Conservation (phyloP, 2,888 invertebrate genomes). For the Iselma pallidipennis region DNA sequence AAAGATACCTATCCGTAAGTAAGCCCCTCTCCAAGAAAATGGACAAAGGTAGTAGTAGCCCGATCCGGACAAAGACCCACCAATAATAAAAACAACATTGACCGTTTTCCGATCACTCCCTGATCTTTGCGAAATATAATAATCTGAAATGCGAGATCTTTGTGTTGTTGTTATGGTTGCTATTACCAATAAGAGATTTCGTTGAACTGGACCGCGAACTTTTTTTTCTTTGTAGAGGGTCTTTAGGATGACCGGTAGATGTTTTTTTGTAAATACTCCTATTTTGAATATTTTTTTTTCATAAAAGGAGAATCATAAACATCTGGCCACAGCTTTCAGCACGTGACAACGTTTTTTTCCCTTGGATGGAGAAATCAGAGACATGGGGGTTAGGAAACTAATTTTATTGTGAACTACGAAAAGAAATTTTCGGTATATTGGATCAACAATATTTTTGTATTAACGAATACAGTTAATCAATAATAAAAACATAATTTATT, state of each 20-base stretch:
- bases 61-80: constrained; percentile 36
- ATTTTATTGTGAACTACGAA: background rate
- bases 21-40: constrained; percentile 23
- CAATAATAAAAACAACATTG: constrained; percentile 42
- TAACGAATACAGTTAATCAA: too few species aligned
- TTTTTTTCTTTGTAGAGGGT: background rate
- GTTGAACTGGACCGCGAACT: background rate
- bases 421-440: too few species aligned
- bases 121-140: constrained; percentile 48
- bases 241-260: constrained; percentile 11
- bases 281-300: constrained; percentile 16
- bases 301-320: constrained; percentile 22
- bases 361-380: constrained; percentile 33
- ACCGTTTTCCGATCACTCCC: constrained; percentile 51
- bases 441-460: too few species aligned
- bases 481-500: too few species aligned
- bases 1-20: constrained; percentile 49
- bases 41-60: constrained; percentile 43
- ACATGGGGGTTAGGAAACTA: background rate
- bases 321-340: constrained; percentile 35
- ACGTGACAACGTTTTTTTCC: constrained; percentile 37
- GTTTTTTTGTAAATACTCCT: constrained; percentile 20
- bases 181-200: constrained; percentile 32
- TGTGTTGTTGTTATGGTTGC: constrained; percentile 11
- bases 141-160: constrained; percentile 42